These are phyloP conservation scores for Scolopax bukidnonensis DNA, from an alignment of 2,797 vertebrate species.

Conservation along the genomic window DNA sequence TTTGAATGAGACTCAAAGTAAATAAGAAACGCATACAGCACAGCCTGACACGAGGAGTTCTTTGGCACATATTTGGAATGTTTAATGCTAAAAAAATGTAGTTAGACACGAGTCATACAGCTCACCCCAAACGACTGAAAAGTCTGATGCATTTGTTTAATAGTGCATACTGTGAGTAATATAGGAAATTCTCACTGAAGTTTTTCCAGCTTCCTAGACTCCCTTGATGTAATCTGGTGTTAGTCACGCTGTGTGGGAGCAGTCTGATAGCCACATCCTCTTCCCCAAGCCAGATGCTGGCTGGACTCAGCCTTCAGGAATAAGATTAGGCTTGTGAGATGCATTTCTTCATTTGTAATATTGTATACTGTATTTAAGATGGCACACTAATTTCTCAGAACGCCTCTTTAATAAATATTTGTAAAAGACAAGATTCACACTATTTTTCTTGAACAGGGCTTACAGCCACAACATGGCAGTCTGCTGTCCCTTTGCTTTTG, in stretches of 20 bases:
- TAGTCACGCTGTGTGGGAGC: neutral
- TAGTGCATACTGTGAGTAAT: slow-evolving; percentile 11
- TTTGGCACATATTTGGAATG: neutral
- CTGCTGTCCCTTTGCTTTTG: neutral
- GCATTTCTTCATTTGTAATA: neutral
- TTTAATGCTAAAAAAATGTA: slow-evolving; percentile 1
- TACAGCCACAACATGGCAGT: neutral
- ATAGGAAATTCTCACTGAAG: neutral
- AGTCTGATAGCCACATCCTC: neutral
- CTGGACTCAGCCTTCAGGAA: neutral
- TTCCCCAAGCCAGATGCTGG: neutral
- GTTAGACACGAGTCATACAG: neutral
- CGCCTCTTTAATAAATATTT: neutral
- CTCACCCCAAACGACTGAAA: neutral
- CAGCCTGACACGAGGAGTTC: neutral
- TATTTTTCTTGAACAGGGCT: neutral
- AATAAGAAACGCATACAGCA: neutral
- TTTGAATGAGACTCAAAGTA: slow-evolving; percentile 30
- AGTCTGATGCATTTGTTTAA: neutral
- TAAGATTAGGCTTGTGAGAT: neutral
- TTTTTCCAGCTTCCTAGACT: slow-evolving; percentile 1
- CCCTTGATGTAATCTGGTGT: neutral
- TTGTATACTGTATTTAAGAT: neutral
- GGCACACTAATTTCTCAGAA: neutral
- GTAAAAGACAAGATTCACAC: neutral